A percentile compares a stretch with the other conserved stretches of the same genome.
These are phyloP conservation scores for Drosophila athabasca DNA, from an alignment of 1,140 invertebrate species.

Conservation along the genomic window DNA sequence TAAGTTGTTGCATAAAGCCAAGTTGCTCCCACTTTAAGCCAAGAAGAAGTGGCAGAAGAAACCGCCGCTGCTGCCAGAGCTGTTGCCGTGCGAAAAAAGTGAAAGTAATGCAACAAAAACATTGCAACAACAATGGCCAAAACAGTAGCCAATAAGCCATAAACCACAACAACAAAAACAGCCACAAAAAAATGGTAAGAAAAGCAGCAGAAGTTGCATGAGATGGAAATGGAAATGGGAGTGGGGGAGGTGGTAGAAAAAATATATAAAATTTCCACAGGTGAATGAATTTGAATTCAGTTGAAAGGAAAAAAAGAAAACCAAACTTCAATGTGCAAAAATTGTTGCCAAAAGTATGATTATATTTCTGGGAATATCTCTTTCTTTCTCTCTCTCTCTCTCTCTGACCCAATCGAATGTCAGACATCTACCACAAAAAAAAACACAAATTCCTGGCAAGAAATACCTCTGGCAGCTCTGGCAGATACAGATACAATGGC, in stretches of 20 bases:
- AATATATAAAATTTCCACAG: constrained; percentile 66
- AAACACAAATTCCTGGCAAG: not conserved
- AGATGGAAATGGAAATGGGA: no score
- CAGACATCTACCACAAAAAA: no score
- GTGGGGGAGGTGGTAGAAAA: no score
- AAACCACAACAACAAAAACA: constrained; percentile 40
- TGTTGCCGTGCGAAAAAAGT: constrained; percentile 66
- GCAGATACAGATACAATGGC: constrained; percentile 3
- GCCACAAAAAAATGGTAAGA: constrained; percentile 34
- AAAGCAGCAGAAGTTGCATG: constrained; percentile 19
- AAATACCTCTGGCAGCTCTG: no score
- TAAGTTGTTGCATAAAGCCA: constrained; percentile 77
- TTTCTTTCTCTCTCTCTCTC: no score
- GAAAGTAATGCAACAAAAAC: constrained; percentile 70
- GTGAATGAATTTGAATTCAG: constrained; percentile 72
- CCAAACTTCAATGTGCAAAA: not conserved
- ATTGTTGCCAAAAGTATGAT: not conserved
- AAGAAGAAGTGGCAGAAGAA: constrained; percentile 55
- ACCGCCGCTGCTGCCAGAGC: constrained; percentile 57
- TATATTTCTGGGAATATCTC: no score
- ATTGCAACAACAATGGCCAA: constrained; percentile 55
- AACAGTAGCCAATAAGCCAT: constrained; percentile 77
- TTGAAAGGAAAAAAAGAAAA: constrained; percentile 21
- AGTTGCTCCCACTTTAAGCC: constrained; percentile 41
- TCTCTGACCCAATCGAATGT: no score